These are phyloP conservation scores for Hydraecia micacea DNA, from an alignment of 2,888 invertebrate species.

Conservation along the genomic window DNA sequence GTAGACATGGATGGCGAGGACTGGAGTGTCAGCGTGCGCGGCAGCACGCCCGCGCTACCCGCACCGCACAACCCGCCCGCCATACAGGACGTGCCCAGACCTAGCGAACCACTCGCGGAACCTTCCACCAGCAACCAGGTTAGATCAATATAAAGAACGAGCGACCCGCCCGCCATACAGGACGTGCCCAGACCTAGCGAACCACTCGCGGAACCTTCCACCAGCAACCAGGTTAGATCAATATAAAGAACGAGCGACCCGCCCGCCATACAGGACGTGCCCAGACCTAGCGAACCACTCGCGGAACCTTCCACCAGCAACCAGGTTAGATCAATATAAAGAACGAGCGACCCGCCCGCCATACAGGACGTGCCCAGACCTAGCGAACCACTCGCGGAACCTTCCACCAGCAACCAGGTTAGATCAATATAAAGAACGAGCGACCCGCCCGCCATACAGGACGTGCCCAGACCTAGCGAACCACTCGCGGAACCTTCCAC, in stretches of 20 bases:
- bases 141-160: not conserved
- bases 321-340: not conserved
- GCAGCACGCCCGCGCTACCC: constrained; percentile 65
- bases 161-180: not conserved
- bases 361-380: not conserved
- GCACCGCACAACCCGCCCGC: constrained; percentile 61
- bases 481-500: not conserved
- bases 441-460: not conserved
- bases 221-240: not conserved
- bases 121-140: constrained; percentile 5
- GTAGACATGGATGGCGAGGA: constrained; percentile 72
- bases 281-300: not conserved
- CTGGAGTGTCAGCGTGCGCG: constrained; percentile 73
- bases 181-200: not conserved
- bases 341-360: too few relatives aligned
- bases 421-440: too few relatives aligned
- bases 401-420: constrained; percentile 5
- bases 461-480: not conserved
- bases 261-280: not conserved
- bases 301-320: constrained; percentile 1
- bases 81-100: not conserved
- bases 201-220: not conserved
- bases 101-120: not conserved
- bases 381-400: not conserved
- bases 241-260: too few relatives aligned